Conservation (phyloP, 2,797 vertebrate genomes). For the Choloepus didactylus region DNA sequence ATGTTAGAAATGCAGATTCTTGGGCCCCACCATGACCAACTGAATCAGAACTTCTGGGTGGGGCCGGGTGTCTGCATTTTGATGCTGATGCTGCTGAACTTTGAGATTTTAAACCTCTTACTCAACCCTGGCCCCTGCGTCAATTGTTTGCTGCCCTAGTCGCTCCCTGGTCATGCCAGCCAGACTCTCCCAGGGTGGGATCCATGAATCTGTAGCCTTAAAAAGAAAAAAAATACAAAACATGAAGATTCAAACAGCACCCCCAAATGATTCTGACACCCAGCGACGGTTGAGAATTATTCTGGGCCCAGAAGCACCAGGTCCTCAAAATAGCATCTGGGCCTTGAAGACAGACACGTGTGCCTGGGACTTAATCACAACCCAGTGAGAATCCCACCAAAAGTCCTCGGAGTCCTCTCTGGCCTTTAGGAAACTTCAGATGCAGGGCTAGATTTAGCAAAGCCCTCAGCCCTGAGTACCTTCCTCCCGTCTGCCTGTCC, state of each 20-base stretch:
- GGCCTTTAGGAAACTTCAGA: neutral
- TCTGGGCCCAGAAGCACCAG: neutral
- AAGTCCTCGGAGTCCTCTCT: conserved; percentile 7
- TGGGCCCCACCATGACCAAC: neutral
- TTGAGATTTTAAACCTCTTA: no score
- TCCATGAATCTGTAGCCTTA: neutral
- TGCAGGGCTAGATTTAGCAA: neutral
- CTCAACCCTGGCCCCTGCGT: neutral
- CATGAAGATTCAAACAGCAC: neutral
- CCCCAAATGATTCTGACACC: neutral
- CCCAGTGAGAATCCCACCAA: neutral
- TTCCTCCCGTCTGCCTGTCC: neutral
- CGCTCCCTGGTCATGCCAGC: rapidly evolving
- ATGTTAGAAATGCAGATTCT: neutral
- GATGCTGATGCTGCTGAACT: neutral
- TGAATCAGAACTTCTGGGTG: neutral
- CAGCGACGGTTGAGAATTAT: neutral
- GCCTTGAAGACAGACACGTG: neutral
- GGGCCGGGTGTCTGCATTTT: rapidly evolving
- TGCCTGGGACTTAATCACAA: neutral
- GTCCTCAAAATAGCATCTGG: neutral
- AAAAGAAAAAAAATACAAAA: neutral
- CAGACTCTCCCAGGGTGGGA: neutral
- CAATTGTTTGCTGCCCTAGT: neutral
- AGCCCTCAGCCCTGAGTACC: neutral